Evolutionary conservation across 2,888 invertebrate species (phyloP).

Genomic region (Bembecia ichneumoniformis): DNA sequence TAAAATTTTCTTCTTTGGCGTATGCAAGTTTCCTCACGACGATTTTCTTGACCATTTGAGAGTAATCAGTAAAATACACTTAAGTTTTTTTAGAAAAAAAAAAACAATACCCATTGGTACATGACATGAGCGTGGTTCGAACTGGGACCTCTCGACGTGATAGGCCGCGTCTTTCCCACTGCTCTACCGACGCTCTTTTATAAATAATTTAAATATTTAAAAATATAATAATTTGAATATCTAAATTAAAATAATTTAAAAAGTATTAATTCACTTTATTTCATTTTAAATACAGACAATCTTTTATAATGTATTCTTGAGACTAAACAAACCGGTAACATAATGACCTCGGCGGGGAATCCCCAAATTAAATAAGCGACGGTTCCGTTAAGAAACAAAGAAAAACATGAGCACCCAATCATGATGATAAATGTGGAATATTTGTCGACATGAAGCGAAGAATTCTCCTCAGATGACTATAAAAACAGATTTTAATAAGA

Average conservation of each 20-base stretch:
- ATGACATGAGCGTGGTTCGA: too few species aligned
- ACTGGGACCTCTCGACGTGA: too few species aligned
- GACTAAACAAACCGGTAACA: constrained; percentile 22
- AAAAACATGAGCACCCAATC: constrained; percentile 18
- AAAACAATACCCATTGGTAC: too few species aligned
- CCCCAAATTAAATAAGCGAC: constrained; percentile 22
- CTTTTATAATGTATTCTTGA: constrained; percentile 30
- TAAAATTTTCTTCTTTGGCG: too few species aligned
- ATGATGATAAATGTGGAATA: constrained; percentile 25
- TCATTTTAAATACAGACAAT: constrained; percentile 19
- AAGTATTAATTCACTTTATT: neutral
- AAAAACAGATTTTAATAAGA: constrained; percentile 3
- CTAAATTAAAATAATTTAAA: neutral
- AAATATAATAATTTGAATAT: too few species aligned
- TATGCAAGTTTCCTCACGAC: too few species aligned
- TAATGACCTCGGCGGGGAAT: constrained; percentile 26
- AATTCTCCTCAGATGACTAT: neutral
- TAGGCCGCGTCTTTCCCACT: too few species aligned
- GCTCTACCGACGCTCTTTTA: too few species aligned
- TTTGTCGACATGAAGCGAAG: neutral
- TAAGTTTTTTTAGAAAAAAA: too few species aligned
- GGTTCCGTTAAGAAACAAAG: constrained; percentile 7
- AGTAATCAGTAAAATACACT: too few species aligned
- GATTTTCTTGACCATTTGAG: too few species aligned
- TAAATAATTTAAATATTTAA: too few species aligned